phyloP scores from a whole-genome alignment of 2,797 vertebrate species.

The Luscinia megarhynchos region DNA sequence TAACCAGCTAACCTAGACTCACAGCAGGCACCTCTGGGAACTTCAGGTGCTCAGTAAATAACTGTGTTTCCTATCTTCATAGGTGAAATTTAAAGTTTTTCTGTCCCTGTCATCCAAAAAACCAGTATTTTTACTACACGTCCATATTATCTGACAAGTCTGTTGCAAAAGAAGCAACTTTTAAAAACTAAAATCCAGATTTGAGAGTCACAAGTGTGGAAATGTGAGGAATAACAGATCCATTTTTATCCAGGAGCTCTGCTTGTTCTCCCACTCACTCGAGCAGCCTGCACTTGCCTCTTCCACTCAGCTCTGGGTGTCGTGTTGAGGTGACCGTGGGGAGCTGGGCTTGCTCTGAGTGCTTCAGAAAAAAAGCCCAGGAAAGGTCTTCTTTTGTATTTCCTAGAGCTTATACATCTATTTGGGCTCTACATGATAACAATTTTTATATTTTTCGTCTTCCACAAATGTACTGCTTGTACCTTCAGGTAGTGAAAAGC shows the following conservation, averaged over 20 bases:
- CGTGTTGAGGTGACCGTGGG: background rate
- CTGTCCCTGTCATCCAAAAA: background rate
- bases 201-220: background rate
- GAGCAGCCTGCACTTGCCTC: background rate
- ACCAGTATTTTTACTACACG: background rate
- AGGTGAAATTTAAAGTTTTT: background rate
- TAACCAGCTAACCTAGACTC: background rate
- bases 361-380: background rate
- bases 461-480: background rate
- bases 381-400: background rate
- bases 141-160: background rate
- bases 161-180: background rate
- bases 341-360: background rate
- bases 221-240: constrained; percentile 19
- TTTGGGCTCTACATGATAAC: background rate
- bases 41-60: background rate
- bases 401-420: background rate
- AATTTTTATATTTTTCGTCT: background rate
- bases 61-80: background rate
- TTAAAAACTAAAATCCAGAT: background rate
- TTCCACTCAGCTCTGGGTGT: background rate
- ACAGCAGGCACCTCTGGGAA: background rate
- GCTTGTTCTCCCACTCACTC: background rate
- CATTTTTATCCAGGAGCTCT: background rate
- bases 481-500: background rate